Conservation (phyloP, 2,113 vertebrate genomes). For the Numenius arquata region DNA sequence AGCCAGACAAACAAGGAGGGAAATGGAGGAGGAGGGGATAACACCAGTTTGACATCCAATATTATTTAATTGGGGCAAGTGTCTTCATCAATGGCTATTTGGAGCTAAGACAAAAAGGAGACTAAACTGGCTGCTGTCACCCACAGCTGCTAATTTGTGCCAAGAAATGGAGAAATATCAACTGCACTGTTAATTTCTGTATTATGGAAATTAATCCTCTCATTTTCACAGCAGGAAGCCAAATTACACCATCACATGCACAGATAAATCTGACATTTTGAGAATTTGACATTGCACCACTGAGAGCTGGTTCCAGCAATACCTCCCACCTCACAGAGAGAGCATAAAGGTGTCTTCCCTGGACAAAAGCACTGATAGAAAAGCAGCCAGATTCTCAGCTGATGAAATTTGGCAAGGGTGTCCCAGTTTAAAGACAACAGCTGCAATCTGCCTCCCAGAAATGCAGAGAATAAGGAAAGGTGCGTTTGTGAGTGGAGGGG, state of each 20-base stretch:
- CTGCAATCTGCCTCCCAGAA: background rate
- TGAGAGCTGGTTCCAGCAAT: background rate
- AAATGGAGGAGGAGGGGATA: background rate
- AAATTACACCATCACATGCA: slow-evolving; percentile 27
- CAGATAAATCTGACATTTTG: slow-evolving; percentile 22
- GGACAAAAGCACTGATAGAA: background rate
- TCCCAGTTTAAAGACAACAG: background rate
- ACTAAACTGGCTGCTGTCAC: background rate
- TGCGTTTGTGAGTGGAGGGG: rapidly evolving
- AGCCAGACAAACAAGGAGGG: background rate
- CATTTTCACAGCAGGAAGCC: slow-evolving; percentile 12
- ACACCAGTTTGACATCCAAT: background rate
- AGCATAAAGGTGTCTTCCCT: background rate
- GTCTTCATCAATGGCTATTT: background rate
- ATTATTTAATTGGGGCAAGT: background rate
- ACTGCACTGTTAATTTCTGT: slow-evolving; percentile 18
- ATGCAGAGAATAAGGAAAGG: background rate
- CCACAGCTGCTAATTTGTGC: background rate
- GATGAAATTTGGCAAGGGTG: background rate
- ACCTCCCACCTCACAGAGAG: background rate
- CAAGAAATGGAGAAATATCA: background rate
- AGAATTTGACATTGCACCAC: background rate
- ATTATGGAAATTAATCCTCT: slow-evolving; percentile 42
- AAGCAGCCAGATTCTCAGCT: background rate
- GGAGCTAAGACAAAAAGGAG: background rate